Percentiles rank a stretch among this genome's conserved stretches.
Conservation (phyloP, 2,113 vertebrate genomes). For the Aviceda subcristata region DNA sequence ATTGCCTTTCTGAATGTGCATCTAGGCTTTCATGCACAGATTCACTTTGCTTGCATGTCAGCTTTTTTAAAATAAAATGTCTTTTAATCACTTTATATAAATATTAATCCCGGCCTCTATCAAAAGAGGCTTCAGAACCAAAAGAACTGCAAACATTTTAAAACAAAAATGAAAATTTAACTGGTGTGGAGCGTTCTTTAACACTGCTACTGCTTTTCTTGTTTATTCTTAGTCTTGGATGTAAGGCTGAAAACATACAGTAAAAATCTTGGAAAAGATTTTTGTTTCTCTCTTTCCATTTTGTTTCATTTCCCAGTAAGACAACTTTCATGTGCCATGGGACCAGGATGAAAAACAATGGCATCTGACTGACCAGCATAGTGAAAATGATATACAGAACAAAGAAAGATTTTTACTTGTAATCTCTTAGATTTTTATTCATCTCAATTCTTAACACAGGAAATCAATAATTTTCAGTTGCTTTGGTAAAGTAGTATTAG, state of each 20-base stretch:
- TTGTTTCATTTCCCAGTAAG: neutral
- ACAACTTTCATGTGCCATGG: neutral
- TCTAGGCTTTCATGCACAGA: neutral
- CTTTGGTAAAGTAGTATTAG: neutral
- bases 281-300: neutral
- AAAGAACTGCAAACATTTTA: neutral
- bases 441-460: constrained; percentile 9
- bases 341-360: neutral
- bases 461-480: constrained; percentile 34
- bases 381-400: neutral
- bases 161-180: neutral
- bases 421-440: neutral
- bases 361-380: neutral
- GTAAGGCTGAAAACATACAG: neutral
- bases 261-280: neutral
- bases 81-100: neutral
- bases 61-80: neutral
- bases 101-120: neutral
- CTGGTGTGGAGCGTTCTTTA: neutral
- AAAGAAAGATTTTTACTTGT: constrained; percentile 13
- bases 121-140: neutral
- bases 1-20: neutral
- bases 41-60: neutral
- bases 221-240: neutral
- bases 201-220: neutral